phyloP scores from a whole-genome alignment of 1,140 invertebrate species.

The Caenorhabditis latens region DNA sequence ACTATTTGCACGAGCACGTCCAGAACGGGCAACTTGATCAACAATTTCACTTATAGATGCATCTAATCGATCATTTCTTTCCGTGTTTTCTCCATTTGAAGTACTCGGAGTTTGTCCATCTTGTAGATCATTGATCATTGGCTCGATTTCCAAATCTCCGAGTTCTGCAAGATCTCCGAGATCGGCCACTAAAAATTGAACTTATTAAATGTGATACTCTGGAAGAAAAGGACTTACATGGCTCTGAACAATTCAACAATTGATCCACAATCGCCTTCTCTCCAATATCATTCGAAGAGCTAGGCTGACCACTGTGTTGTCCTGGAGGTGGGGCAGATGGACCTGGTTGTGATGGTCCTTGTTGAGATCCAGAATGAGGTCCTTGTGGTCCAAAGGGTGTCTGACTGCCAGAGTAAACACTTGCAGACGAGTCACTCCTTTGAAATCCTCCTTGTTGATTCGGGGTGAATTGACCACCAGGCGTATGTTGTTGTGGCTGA shows the following conservation, averaged over 20 bases:
- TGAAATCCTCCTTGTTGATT: conserved; percentile 36
- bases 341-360: background rate
- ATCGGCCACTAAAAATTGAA: conserved; percentile 36
- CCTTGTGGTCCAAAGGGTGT: conserved; percentile 35
- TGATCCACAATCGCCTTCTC: conserved; percentile 14
- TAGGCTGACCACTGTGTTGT: background rate
- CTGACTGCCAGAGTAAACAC: conserved; percentile 25
- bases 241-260: background rate
- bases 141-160: conserved; percentile 49
- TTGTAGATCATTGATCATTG: background rate
- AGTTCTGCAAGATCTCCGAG: conserved; percentile 36
- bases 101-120: background rate
- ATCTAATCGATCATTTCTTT: background rate
- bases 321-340: background rate
- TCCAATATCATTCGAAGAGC: background rate
- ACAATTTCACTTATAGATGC: background rate
- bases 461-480: conserved; percentile 8
- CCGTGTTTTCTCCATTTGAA: background rate
- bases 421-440: conserved; percentile 14
- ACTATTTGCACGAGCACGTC: background rate
- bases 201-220: background rate
- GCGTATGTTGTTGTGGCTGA: background rate
- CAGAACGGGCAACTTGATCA: background rate
- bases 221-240: background rate
- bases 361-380: background rate